These are phyloP conservation scores for Crocuta crocuta DNA, from an alignment of 2,113 vertebrate species.

Conservation along the genomic window DNA sequence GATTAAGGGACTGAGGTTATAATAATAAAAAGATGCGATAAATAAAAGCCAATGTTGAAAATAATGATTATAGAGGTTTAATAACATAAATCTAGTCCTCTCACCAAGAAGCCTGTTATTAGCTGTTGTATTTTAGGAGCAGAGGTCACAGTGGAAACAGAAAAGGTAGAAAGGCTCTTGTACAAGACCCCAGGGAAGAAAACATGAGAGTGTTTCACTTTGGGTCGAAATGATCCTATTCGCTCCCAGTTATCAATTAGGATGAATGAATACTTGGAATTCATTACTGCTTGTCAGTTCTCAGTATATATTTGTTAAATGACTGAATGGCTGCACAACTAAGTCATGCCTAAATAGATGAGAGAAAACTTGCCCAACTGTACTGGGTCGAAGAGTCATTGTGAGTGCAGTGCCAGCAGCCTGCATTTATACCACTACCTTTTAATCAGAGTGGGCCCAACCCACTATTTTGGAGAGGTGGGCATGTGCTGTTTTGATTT, in stretches of 20 bases:
- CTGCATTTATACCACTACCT: neutral
- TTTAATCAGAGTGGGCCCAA: neutral
- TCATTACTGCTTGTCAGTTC: neutral
- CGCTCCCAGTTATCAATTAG: neutral
- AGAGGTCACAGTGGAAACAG: neutral
- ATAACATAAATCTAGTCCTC: neutral
- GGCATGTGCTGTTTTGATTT: neutral
- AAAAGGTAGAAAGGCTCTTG: neutral
- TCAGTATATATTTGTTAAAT: neutral
- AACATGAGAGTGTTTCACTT: neutral
- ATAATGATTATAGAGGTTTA: neutral
- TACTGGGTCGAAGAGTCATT: neutral
- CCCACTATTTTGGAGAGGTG: rapidly evolving
- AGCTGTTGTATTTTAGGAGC: neutral
- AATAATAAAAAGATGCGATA: neutral
- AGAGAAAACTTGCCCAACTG: too few relatives aligned
- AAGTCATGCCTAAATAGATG: neutral
- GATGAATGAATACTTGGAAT: neutral
- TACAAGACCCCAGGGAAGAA: neutral
- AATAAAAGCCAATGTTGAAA: neutral
- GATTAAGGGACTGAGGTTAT: neutral
- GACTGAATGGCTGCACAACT: too few relatives aligned
- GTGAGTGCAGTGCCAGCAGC: neutral
- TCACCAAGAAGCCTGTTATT: neutral
- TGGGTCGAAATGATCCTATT: neutral